These are phyloP conservation scores for Mustela nigripes DNA, from an alignment of 2,113 vertebrate genomes.

Conservation along the genomic window DNA sequence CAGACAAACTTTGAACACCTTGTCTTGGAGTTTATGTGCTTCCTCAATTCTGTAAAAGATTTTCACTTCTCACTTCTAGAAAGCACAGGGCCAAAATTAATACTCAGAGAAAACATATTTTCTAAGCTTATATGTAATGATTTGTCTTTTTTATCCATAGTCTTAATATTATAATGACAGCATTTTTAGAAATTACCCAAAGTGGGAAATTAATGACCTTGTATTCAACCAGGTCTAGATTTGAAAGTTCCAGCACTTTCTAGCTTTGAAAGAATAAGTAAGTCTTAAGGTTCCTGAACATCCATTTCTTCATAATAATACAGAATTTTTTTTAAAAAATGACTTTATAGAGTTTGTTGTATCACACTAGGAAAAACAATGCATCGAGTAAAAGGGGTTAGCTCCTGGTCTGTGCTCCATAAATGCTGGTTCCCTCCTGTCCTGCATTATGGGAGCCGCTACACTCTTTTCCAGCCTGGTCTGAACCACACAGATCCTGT, in stretches of 20 bases:
- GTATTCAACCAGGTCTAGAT: not conserved
- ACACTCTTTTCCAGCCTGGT: not conserved
- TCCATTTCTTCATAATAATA: not conserved
- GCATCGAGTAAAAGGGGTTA: not conserved
- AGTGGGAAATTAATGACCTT: not conserved
- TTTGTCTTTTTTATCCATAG: not conserved
- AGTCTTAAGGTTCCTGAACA: not conserved
- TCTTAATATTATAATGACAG: not conserved
- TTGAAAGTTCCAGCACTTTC: not conserved
- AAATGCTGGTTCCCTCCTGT: not conserved
- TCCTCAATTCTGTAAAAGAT: constrained; percentile 43
- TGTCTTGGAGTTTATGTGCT: constrained; percentile 1
- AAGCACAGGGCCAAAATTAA: constrained; percentile 28
- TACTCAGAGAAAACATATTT: not conserved
- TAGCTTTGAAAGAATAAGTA: not conserved
- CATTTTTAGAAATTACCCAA: not conserved
- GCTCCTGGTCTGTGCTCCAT: not conserved
- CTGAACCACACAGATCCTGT: not conserved
- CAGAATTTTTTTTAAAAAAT: not conserved
- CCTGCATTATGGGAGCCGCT: not conserved
- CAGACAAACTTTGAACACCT: not conserved
- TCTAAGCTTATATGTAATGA: not conserved
- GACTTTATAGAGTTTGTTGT: not conserved
- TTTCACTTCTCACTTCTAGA: constrained; percentile 14
- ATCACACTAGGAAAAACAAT: not conserved